Evolutionary conservation across 23 tunicate species (phyloP).

Genomic region (Halocynthia roretzi): DNA sequence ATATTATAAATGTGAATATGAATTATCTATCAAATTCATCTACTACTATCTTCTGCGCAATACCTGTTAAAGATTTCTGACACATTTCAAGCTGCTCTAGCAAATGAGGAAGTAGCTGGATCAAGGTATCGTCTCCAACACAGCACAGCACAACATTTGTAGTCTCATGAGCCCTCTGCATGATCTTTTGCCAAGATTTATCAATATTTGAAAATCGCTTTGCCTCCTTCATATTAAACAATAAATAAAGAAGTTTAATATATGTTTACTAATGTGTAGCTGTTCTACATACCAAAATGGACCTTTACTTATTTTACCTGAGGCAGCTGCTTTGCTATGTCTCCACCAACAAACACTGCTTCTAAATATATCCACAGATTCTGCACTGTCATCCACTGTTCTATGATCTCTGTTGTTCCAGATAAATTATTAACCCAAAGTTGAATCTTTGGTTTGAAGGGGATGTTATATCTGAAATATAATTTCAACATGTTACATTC

Average conservation of each 20-base stretch:
- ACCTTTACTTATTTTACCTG: slow-evolving; percentile 34
- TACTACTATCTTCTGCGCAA: too few relatives aligned
- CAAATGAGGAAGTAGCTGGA: slow-evolving; percentile 89
- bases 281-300: neutral
- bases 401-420: slow-evolving; percentile 92
- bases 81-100: slow-evolving; percentile 94
- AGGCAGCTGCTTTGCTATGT: slow-evolving; percentile 94
- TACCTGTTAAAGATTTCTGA: slow-evolving; percentile 90
- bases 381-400: slow-evolving; percentile 95
- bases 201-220: slow-evolving; percentile 94
- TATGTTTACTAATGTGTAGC: neutral
- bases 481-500: neutral
- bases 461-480: slow-evolving; percentile 65
- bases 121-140: slow-evolving; percentile 90
- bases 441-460: slow-evolving; percentile 88
- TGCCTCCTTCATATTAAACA: slow-evolving; percentile 52
- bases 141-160: slow-evolving; percentile 92
- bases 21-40: too few relatives aligned
- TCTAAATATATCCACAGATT: slow-evolving; percentile 95
- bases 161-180: slow-evolving; percentile 97
- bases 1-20: neutral
- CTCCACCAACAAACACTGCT: slow-evolving; percentile 98
- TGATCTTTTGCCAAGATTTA: slow-evolving; percentile 93
- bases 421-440: slow-evolving; percentile 88
- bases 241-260: neutral